phyloP scores from a whole-genome alignment of 2,888 invertebrate species.

The Trachelus tabidus region DNA sequence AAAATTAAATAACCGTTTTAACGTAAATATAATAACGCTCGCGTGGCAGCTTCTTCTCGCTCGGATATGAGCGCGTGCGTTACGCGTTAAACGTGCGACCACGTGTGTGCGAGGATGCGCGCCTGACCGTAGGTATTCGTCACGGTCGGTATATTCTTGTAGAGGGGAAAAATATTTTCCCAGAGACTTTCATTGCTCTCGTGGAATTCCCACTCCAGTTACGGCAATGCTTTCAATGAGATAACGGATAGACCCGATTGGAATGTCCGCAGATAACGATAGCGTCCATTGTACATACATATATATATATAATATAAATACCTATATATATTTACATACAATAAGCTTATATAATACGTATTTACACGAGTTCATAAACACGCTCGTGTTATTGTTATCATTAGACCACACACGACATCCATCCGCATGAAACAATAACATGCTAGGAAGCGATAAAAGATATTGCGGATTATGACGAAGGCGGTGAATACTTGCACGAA shows the following conservation, averaged over 20 bases:
- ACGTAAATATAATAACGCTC: not conserved
- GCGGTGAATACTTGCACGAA: not conserved
- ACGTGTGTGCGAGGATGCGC: not conserved
- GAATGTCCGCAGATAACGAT: not conserved
- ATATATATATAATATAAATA: no score
- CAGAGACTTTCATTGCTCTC: not conserved
- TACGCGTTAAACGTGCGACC: not conserved
- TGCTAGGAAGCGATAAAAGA: not conserved
- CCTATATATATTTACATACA: no score
- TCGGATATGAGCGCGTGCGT: not conserved
- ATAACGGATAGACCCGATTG: not conserved
- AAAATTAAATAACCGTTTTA: not conserved
- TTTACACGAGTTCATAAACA: no score
- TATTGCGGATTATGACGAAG: not conserved
- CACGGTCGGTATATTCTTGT: not conserved
- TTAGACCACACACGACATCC: not conserved
- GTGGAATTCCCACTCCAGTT: not conserved
- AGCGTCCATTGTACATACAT: not conserved
- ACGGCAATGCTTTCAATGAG: not conserved
- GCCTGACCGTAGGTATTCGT: not conserved
- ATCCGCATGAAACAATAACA: not conserved
- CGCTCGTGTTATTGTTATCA: no score
- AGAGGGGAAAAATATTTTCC: not conserved
- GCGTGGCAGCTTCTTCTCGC: not conserved
- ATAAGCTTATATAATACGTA: no score